Conservation (phyloP, 2,888 invertebrate species). For the Drosophila mulleri region DNA sequence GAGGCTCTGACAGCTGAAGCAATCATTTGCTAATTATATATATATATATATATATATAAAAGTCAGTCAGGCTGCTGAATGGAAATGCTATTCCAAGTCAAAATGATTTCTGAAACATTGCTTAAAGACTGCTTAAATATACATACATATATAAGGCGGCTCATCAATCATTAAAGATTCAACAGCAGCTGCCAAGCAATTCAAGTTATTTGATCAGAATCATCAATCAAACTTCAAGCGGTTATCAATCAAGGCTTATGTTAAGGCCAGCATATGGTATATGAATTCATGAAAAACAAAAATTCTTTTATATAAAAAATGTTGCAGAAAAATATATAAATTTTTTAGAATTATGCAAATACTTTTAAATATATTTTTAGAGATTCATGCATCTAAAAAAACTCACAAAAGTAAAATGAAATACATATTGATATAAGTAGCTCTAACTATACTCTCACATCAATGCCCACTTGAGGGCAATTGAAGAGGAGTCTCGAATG, state of each 20-base stretch:
- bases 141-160: too few species aligned
- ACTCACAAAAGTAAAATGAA: slow-evolving; percentile 21
- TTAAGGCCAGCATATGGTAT: background rate
- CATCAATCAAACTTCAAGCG: slow-evolving; percentile 50
- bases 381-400: background rate
- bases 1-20: background rate
- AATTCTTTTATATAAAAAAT: too few species aligned
- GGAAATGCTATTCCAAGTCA: background rate
- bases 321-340: background rate
- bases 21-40: slow-evolving; percentile 14
- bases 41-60: background rate
- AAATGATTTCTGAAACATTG: slow-evolving; percentile 5
- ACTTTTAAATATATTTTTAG: too few species aligned
- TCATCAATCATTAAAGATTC: slow-evolving; percentile 39
- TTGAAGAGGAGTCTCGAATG: slow-evolving; percentile 29
- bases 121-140: slow-evolving; percentile 5
- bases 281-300: background rate
- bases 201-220: slow-evolving; percentile 20
- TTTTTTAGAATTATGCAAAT: too few species aligned
- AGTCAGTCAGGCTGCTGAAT: background rate
- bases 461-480: slow-evolving; percentile 44
- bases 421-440: slow-evolving; percentile 33
- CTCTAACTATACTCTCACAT: slow-evolving; percentile 22
- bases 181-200: slow-evolving; percentile 24
- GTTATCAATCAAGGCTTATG: slow-evolving; percentile 40